A percentile compares a stretch with the other conserved stretches of the same genome.
Conservation (phyloP, 2,888 invertebrate species). For the Apodemia mormo region DNA sequence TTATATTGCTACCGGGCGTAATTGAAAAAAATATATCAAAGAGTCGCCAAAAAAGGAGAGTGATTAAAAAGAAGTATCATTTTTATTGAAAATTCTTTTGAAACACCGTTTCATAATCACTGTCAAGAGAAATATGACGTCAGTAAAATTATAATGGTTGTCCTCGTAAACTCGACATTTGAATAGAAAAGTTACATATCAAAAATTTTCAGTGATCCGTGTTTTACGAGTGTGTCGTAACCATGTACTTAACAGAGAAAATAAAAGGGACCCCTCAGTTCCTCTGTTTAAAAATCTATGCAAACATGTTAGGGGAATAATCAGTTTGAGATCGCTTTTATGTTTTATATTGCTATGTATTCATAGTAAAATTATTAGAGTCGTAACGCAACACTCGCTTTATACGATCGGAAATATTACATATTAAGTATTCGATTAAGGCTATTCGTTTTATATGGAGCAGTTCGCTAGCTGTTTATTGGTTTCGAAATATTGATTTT, state of each 20-base stretch:
- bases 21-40: conserved; percentile 45
- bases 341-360: conserved; percentile 27
- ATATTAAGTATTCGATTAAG: conserved; percentile 12
- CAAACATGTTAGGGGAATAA: conserved; percentile 54
- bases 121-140: conserved; percentile 70
- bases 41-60: conserved; percentile 60
- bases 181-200: conserved; percentile 81
- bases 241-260: conserved; percentile 75
- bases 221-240: conserved; percentile 80
- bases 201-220: conserved; percentile 82
- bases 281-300: conserved; percentile 64
- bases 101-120: conserved; percentile 69
- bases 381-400: conserved; percentile 9
- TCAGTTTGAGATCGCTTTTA: conserved; percentile 32
- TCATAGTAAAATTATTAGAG: conserved; percentile 30
- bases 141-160: conserved; percentile 78
- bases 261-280: conserved; percentile 64
- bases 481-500: conserved; percentile 9
- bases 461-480: conserved; percentile 7
- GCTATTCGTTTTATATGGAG: conserved; percentile 4
- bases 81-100: conserved; percentile 67
- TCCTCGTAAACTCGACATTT: conserved; percentile 75
- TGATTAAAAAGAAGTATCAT: conserved; percentile 76
- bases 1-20: conserved; percentile 55
- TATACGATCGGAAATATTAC: conserved; percentile 16